phyloP scores from a whole-genome alignment of 2,888 invertebrate species.

The Troilus luridus region DNA sequence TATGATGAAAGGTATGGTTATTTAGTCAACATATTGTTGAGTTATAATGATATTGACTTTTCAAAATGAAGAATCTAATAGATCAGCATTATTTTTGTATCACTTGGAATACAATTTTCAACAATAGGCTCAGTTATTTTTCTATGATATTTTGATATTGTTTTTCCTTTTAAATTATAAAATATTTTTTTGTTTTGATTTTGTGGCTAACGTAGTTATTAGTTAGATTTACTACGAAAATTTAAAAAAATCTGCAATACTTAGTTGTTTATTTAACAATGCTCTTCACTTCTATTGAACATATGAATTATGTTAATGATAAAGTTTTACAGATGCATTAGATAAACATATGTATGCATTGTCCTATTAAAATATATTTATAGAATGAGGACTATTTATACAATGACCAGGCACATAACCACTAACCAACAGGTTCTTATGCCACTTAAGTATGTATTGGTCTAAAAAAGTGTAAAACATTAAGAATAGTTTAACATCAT shows the following conservation, averaged over 20 bases:
- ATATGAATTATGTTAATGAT: not conserved
- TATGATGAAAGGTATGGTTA: not conserved
- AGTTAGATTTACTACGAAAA: not conserved
- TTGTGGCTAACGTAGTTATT: not conserved
- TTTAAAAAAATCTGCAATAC: not conserved
- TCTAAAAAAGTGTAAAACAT: not conserved
- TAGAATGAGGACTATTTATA: not conserved
- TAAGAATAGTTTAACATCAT: not conserved
- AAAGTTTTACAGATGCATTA: not conserved
- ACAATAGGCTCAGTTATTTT: too few relatives aligned
- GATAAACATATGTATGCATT: not conserved
- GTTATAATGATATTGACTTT: not conserved
- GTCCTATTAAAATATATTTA: not conserved
- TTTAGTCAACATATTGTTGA: not conserved
- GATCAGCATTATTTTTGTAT: not conserved
- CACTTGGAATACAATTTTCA: not conserved
- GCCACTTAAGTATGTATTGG: not conserved
- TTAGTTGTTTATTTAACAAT: not conserved
- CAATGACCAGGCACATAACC: not conserved
- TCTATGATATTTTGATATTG: too few relatives aligned
- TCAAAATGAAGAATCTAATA: not conserved
- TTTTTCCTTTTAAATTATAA: not conserved
- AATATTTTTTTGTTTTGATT: not conserved
- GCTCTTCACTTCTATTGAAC: not conserved
- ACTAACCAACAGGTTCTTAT: not conserved